phyloP scores from a whole-genome alignment of 2,888 invertebrate genomes.

The Cantharis flavilabris region DNA sequence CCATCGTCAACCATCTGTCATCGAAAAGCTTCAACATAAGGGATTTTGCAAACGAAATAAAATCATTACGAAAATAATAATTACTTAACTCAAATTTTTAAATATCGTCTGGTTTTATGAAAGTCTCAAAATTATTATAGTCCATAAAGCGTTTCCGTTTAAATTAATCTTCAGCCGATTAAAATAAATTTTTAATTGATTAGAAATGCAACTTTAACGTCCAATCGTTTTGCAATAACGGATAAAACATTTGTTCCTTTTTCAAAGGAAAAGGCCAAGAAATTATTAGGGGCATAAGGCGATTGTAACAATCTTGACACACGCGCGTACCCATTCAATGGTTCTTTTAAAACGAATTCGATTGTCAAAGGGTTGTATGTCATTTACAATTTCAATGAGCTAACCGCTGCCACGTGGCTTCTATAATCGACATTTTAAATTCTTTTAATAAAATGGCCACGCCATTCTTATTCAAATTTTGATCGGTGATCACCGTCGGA shows the following conservation, averaged over 20 bases:
- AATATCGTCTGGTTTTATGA: background rate
- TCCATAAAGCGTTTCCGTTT: background rate
- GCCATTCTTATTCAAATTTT: background rate
- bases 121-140: background rate
- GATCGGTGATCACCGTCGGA: too few relatives aligned
- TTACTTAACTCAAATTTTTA: background rate
- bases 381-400: constrained; percentile 51
- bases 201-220: background rate
- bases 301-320: constrained; percentile 27
- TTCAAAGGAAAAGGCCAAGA: constrained; percentile 9
- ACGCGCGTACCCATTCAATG: constrained; percentile 43
- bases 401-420: constrained; percentile 50
- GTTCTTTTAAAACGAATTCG: constrained; percentile 42
- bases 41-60: background rate
- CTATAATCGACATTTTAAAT: constrained; percentile 46
- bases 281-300: constrained; percentile 23
- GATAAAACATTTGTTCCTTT: constrained; percentile 3
- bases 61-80: background rate
- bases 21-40: background rate
- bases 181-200: background rate
- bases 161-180: background rate
- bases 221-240: background rate
- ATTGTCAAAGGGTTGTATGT: constrained; percentile 48
- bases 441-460: constrained; percentile 45
- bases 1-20: background rate